Evolutionary conservation across 1,140 invertebrate species (phyloP).

Genomic region (Drosophila kanapiae): DNA sequence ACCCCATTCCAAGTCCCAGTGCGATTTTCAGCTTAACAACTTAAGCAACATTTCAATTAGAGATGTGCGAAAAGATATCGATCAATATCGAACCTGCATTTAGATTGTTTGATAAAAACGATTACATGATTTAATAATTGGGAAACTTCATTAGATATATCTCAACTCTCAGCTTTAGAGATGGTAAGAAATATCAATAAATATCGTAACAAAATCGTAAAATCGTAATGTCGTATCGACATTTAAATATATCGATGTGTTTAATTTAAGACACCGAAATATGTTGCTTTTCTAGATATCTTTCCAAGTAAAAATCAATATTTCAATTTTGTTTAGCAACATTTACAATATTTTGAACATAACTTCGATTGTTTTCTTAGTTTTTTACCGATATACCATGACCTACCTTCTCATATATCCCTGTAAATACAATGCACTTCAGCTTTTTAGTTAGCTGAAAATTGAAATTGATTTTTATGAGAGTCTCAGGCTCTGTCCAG

Average conservation of each 20-base stretch:
- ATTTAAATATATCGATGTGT: too few relatives aligned
- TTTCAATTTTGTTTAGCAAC: too few relatives aligned
- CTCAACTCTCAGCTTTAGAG: too few relatives aligned
- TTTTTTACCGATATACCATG: not conserved
- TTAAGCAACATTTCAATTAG: not conserved
- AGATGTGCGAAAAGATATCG: not conserved
- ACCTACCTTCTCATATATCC: not conserved
- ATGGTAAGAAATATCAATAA: too few relatives aligned
- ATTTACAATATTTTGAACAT: not conserved
- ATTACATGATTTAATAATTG: not conserved
- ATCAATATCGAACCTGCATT: not conserved
- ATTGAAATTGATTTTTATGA: constrained; percentile 73
- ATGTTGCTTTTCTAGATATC: too few relatives aligned
- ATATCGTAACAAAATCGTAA: too few relatives aligned
- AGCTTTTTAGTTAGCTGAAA: constrained; percentile 50
- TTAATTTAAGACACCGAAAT: too few relatives aligned
- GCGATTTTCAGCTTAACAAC: constrained; percentile 12
- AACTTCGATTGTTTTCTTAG: not conserved
- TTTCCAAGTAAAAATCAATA: too few relatives aligned
- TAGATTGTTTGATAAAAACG: too few relatives aligned
- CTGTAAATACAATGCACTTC: constrained; percentile 39
- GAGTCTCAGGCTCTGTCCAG: constrained; percentile 16
- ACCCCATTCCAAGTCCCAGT: not conserved
- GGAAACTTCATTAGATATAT: too few relatives aligned
- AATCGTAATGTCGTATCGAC: too few relatives aligned